Evolutionary conservation across 2,888 invertebrate genomes (phyloP), one percentile per base, ranked within the genome.

Genomic region (Plagodis pulveraria): DNA sequence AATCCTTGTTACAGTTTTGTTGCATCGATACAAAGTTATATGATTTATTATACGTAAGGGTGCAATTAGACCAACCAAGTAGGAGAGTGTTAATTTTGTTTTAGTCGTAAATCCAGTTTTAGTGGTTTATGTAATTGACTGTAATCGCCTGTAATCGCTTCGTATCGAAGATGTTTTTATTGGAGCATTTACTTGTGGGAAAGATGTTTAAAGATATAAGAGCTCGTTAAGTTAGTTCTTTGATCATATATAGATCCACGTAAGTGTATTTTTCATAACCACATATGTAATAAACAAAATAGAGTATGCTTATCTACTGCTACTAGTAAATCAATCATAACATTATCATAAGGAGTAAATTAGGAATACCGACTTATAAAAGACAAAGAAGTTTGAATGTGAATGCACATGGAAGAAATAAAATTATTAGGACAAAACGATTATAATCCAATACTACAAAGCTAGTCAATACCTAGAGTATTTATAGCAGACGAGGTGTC

Each of bases 1-100:
- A 81, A 86, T 90, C 88, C 89, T 89, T 83, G 80, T 78, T 81
- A 84, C 81, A 84, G 86, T 86, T 89, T 88, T 77, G 81, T 85
- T 83, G 72, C 72, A 70, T 76, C 77, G 78, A 81, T 80, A 81
- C 79, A 72, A 67, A 68, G 63, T 67, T 67, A 65, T 66, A 86
- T 90, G 89, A 91, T 91, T 91, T 91, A 91, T 89, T 78, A 79
- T 67, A 69, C 61, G 67, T 36, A 63, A 70, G 81, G 75, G 73
- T 81, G 75, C 80, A 89, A 91, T 91, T 85, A 89, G 86, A 76
- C 75, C 78, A 80, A 74, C 70, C 69, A 75, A 75, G 77, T 78
- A 78, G 78, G 77, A 71, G 74, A 78, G 84, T 85, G 83, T 89
- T 89, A 87, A 89, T 90, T 89, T 88, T 72, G 81, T 81, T 87